phyloP scores from a whole-genome alignment of 2,888 invertebrate species.

The Diadegma fenestrale region DNA sequence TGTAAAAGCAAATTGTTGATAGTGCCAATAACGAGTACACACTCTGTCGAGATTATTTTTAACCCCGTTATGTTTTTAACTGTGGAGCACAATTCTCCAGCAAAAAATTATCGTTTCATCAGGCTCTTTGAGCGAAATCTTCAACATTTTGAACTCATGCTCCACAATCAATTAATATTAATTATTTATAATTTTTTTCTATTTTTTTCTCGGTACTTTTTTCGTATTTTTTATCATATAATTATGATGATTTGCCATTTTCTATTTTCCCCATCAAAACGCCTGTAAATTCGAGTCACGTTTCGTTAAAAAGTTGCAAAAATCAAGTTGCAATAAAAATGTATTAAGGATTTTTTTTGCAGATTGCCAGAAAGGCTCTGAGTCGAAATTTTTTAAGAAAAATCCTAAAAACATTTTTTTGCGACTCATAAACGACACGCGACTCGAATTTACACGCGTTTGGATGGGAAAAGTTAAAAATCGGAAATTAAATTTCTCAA shows the following conservation, averaged over 20 bases:
- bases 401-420: no score
- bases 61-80: not conserved
- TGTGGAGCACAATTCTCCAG: not conserved
- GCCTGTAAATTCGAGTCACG: no score
- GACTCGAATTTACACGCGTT: no score
- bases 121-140: not conserved
- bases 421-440: no score
- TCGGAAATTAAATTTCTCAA: no score
- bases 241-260: not conserved
- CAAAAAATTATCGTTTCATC: not conserved
- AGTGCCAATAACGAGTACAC: slow-evolving; percentile 9
- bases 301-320: no score
- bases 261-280: no score
- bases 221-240: not conserved
- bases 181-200: not conserved
- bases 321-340: no score
- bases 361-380: no score
- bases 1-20: slow-evolving; percentile 24
- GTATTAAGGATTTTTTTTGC: no score
- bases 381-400: no score
- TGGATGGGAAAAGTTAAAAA: no score
- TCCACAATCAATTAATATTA: not conserved
- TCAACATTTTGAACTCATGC: not conserved
- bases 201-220: not conserved
- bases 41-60: slow-evolving; percentile 4